Evolutionary conservation across 2,888 invertebrate species (phyloP), one percentile per base, ranked within the genome.

Genomic region (Cantharis lateralis): DNA sequence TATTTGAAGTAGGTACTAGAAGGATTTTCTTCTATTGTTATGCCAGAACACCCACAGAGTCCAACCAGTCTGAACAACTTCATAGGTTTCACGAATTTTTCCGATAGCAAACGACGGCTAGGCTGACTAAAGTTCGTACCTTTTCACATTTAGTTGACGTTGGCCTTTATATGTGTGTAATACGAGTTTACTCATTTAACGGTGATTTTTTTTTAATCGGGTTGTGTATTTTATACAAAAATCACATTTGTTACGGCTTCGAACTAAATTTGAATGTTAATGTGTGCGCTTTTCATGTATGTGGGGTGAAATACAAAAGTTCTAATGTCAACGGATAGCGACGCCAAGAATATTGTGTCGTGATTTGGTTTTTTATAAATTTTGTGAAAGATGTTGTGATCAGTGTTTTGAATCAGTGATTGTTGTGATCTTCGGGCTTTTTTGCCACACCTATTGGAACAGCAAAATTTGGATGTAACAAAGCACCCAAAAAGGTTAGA

Each of bases 31-130:
- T 64, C 74, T 70, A 78, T 78, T 78, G 78, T 78, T 72, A 73
- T 68, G 70, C 62, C 63, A 75, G 79, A n/a, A 77, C 76, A 79
- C 79, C 79, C 76, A 76, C 76, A 66, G 79, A 69, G 76, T 75
- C 71, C 74, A 77, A 71, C 68, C 72, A 68, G 74, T 70, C 76
- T 73, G 64, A 71, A 76, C 75, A 78, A 74, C 64, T 66, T 66
- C 64, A 66, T 66, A 66, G 20, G 18, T 15, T 24, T 20, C 1
- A 20, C 64, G 64, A 66, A 20, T 9, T n/a, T 66, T 20, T 24
- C 20, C 64, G 64, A 66, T 3, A 2, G 1, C 2, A 2, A n/a
- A 18, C 64, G 64, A 66, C n/a, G 0, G 48, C n/a, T 66, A 24
- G 13, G 15, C 10, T 10, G 16, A 20, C 18, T 66, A 7, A 3